Evolutionary conservation across 92 coral and sea anemone genomes (phyloP).

Genomic region (Actinernus sp.): DNA sequence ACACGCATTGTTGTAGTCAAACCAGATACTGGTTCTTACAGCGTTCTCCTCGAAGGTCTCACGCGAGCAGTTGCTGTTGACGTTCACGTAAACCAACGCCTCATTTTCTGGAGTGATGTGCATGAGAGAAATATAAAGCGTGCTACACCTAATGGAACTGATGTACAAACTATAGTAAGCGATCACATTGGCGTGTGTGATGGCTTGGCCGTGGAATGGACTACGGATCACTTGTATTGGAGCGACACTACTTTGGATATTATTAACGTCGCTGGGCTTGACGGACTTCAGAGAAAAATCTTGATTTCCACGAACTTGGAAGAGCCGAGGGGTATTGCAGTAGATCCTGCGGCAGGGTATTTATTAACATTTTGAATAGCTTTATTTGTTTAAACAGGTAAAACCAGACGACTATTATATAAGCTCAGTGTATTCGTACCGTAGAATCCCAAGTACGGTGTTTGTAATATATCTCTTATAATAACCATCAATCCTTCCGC

Average conservation of each 20-base stretch:
- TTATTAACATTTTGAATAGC: background rate
- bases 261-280: conserved; percentile 65
- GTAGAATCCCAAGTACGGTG: no score
- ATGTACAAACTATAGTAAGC: background rate
- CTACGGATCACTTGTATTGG: conserved; percentile 73
- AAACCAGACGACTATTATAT: no score
- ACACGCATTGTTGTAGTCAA: conserved; percentile 7
- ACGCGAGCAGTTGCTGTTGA: conserved; percentile 69
- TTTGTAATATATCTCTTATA: no score
- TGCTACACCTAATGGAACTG: conserved; percentile 25
- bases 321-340: conserved; percentile 77
- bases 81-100: conserved; percentile 47
- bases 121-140: conserved; percentile 50
- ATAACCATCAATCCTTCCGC: no score
- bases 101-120: conserved; percentile 79
- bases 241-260: conserved; percentile 56
- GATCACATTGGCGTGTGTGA: conserved; percentile 59
- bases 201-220: conserved; percentile 88
- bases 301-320: conserved; percentile 49
- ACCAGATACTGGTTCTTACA: background rate
- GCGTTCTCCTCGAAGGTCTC: conserved; percentile 23
- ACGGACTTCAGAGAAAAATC: conserved; percentile 57
- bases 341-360: conserved; percentile 68
- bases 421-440: no score
- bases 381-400: no score